A percentile compares a stretch with the other conserved stretches of the same genome.
These are phyloP conservation scores for Gymnocheta viridis DNA, from an alignment of 2,888 invertebrate genomes.

Conservation along the genomic window DNA sequence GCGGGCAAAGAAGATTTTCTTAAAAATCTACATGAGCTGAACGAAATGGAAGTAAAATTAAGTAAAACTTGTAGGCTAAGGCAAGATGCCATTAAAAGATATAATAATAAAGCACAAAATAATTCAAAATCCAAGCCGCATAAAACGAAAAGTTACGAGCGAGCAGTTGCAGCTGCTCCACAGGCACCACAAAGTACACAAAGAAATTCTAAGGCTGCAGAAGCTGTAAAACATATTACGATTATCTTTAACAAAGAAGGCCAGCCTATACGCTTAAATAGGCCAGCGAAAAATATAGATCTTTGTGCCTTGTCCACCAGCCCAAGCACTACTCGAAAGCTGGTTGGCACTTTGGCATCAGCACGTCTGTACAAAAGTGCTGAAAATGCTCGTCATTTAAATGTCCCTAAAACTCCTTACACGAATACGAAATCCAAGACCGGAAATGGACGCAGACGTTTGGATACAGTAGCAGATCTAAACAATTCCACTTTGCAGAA, in stretches of 20 bases:
- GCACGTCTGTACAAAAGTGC: slow-evolving; percentile 76
- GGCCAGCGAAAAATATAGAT: slow-evolving; percentile 79
- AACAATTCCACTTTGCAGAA: slow-evolving; percentile 61
- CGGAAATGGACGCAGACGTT: slow-evolving; percentile 47
- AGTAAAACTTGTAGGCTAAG: slow-evolving; percentile 66
- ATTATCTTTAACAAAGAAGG: slow-evolving; percentile 81
- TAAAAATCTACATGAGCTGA: slow-evolving; percentile 42
- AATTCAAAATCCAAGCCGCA: neutral
- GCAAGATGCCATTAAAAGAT: slow-evolving; percentile 44
- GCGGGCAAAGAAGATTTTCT: slow-evolving; percentile 84
- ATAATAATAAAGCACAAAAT: slow-evolving; percentile 16
- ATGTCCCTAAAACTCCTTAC: neutral
- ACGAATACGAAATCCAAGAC: slow-evolving; percentile 10
- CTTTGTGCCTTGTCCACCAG: slow-evolving; percentile 76
- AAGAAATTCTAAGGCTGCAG: slow-evolving; percentile 54
- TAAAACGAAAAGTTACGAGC: slow-evolving; percentile 19
- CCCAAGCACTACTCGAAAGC: slow-evolving; percentile 74
- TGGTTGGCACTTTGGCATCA: slow-evolving; percentile 77
- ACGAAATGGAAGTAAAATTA: slow-evolving; percentile 64
- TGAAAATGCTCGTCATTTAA: slow-evolving; percentile 27
- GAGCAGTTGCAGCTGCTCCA: neutral
- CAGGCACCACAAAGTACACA: neutral
- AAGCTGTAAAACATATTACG: slow-evolving; percentile 80
- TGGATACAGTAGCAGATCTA: slow-evolving; percentile 55
- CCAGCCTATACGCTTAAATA: slow-evolving; percentile 78